Conservation (phyloP, 1,140 invertebrate genomes). For the Zaprionus africanus region DNA sequence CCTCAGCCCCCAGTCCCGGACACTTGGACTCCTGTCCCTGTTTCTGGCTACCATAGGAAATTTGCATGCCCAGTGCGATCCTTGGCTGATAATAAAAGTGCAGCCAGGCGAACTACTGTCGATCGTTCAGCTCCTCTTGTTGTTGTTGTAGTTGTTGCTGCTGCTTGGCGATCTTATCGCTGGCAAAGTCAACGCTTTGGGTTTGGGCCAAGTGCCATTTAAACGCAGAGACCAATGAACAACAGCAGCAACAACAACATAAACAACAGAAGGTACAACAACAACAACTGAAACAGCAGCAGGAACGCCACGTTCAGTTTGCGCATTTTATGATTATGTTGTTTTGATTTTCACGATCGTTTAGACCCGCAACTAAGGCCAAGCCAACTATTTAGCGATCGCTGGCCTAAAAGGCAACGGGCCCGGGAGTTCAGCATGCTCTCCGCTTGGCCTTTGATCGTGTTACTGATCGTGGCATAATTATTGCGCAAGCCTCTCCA, state of each 20-base stretch:
- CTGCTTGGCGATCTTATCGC: conserved; percentile 75
- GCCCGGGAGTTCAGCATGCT: conserved; percentile 37
- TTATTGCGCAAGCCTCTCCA: conserved; percentile 57
- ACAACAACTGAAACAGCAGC: conserved; percentile 52
- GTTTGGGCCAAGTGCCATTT: conserved; percentile 79
- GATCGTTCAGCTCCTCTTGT: conserved; percentile 8
- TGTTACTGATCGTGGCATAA: conserved; percentile 82
- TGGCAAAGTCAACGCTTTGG: conserved; percentile 69
- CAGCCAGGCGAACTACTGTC: conserved; percentile 21
- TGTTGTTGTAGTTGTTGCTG: conserved; percentile 45
- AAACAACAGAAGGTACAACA: conserved; percentile 54
- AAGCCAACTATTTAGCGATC: conserved; percentile 65
- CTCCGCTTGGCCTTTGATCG: conserved; percentile 71
- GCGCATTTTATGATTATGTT: conserved; percentile 82
- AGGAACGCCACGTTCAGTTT: conserved; percentile 74
- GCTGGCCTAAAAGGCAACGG: conserved; percentile 51
- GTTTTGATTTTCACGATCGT: conserved; percentile 82
- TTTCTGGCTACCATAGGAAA: conserved; percentile 69
- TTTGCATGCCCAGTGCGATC: conserved; percentile 82
- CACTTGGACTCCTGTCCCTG: conserved; percentile 11
- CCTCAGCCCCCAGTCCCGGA: neutral
- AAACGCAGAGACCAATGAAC: conserved; percentile 74
- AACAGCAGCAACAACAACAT: conserved; percentile 25
- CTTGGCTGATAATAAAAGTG: conserved; percentile 80
- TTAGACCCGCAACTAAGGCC: conserved; percentile 43